Evolutionary conservation across 2,113 vertebrate genomes (phyloP).

Genomic region (Menidia beryllina): DNA sequence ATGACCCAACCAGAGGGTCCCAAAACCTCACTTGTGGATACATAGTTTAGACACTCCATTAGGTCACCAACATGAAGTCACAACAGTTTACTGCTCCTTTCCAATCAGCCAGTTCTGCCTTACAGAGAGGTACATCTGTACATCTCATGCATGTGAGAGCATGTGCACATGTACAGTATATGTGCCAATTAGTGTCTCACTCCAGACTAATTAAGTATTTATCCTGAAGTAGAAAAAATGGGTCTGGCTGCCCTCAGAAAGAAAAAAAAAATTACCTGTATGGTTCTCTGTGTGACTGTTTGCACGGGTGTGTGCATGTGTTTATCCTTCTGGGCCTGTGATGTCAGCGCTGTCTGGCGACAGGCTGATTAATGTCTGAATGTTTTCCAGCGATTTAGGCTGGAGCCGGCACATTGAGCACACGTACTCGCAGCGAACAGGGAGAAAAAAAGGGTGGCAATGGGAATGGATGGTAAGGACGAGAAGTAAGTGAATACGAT

Average conservation of each 20-base stretch:
- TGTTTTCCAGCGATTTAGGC: constrained; percentile 76
- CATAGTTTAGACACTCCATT: constrained; percentile 37
- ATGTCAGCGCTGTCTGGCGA: constrained; percentile 80
- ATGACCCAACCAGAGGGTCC: neutral
- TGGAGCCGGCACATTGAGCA: constrained; percentile 34
- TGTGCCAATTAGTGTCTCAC: constrained; percentile 54
- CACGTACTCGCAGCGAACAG: constrained; percentile 7
- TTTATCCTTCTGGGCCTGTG: constrained; percentile 72
- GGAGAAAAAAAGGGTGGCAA: neutral
- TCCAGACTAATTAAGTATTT: constrained; percentile 74
- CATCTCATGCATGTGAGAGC: neutral
- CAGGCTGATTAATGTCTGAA: constrained; percentile 81
- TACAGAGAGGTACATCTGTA: constrained; percentile 14
- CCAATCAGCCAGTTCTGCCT: constrained; percentile 18
- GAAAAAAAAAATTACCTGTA: constrained; percentile 22
- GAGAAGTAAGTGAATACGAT: neutral
- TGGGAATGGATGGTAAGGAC: neutral
- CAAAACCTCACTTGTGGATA: constrained; percentile 12
- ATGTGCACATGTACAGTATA: constrained; percentile 16
- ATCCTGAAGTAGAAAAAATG: constrained; percentile 43
- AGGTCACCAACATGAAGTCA: constrained; percentile 64
- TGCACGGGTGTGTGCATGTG: constrained; percentile 31
- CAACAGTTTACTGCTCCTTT: constrained; percentile 47
- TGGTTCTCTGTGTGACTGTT: constrained; percentile 28
- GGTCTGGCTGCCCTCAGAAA: constrained; percentile 7